Base-by-base conservation (phyloP, 1,140 invertebrate genomes). In the Drosophila takahashii region DNA sequence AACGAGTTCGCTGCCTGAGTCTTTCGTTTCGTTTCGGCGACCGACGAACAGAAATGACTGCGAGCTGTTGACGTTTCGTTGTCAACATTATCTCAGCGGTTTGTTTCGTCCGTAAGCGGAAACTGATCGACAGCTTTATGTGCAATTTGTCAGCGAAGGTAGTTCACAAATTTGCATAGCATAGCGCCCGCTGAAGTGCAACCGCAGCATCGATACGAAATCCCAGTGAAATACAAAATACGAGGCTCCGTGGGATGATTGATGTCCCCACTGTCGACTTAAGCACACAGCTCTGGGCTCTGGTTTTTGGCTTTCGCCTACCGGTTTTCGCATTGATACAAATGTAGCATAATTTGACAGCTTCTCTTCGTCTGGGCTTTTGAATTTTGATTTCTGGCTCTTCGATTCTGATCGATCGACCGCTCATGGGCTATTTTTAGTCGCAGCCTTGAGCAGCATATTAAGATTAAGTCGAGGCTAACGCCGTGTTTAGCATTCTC, bases 51-150 rank as follows among this genome's bases (percentile, higher is more conserved):
- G 56, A 71, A 78, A 27, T 53, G 64, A 74, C 70, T 77, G 67
- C 74, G 66, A 86, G 74, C 73, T 80, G 84, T 89, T 89, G 84
- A 89, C 84, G 85, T 90, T 80, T 52, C 85, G 84, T 87, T 89
- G 84, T 89, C 84, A 89, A 73, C 84, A 89, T 84, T 89, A 84
- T 84, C 81, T 80, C 69, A 47, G 36, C 65, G 47, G 41, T 54
- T 54, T 73, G 74, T 50, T 56, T 61, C 59, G 67, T 57, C 26
- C 83, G 75, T 47, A 79, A 83, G 70, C 79, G 81, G 77, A 87
- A 90, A 83, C 67, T 77, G 83, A 90, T 86, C 77, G 87, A 83
- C 87, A 90, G 87, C 79, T 90, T 90, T 90, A 86, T 90, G 79
- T 72, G 87, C 87, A 90, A 90, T 90, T 90, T 90, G 86, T 90